These are phyloP conservation scores for Galeruca laticollis DNA, from an alignment of 2,888 invertebrate species.

Conservation along the genomic window DNA sequence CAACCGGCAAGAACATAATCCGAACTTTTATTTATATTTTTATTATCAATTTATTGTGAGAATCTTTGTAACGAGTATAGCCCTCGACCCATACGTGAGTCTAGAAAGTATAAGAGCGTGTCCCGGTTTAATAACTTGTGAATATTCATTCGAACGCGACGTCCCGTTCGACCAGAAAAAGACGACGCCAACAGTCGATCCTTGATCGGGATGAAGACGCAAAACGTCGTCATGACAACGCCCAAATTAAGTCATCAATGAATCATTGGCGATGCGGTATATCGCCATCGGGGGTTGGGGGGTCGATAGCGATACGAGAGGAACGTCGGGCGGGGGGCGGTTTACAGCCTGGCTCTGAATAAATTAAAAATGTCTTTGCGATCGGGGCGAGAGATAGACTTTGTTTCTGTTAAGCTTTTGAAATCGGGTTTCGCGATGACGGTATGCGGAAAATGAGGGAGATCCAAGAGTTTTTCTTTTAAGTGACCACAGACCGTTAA, in stretches of 20 bases:
- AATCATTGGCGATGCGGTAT: conserved; percentile 65
- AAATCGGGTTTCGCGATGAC: conserved; percentile 31
- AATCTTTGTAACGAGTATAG: not conserved
- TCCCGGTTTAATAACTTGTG: conserved; percentile 68
- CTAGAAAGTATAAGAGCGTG: conserved; percentile 63
- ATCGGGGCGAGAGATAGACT: conserved; percentile 50
- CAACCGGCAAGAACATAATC: no score
- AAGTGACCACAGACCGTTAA: conserved; percentile 23
- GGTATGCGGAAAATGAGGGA: conserved; percentile 26
- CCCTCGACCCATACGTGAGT: conserved; percentile 45
- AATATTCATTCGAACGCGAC: conserved; percentile 65
- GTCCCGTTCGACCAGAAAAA: conserved; percentile 55
- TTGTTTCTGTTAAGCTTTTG: conserved; percentile 47
- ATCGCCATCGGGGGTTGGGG: conserved; percentile 52
- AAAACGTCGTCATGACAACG: conserved; percentile 63
- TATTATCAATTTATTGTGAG: no score
- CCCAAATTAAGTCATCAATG: conserved; percentile 67
- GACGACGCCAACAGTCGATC: conserved; percentile 52
- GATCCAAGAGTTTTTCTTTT: conserved; percentile 13
- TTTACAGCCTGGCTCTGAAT: conserved; percentile 52
- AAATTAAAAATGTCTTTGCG: conserved; percentile 63
- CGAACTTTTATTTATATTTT: no score
- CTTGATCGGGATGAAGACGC: conserved; percentile 57
- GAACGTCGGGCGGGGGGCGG: conserved; percentile 29
- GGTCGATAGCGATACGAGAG: conserved; percentile 26